A percentile compares a stretch with the other conserved stretches of the same genome.
Evolutionary conservation across 2,888 invertebrate genomes (phyloP).

Genomic region (Mechanitis mazaeus): DNA sequence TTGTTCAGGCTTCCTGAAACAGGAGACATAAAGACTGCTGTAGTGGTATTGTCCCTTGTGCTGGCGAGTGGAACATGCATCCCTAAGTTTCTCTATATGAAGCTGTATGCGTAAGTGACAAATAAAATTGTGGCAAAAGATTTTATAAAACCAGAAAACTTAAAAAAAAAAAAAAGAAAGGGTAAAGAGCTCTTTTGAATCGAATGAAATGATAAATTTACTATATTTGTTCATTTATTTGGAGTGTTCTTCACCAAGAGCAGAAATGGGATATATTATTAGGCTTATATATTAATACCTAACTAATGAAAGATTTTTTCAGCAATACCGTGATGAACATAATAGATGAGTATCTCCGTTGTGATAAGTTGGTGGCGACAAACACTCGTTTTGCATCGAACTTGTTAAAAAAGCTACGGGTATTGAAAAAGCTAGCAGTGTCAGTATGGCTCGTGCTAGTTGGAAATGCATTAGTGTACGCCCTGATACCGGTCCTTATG

Average conservation of each 20-base stretch:
- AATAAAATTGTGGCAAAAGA: too few relatives aligned
- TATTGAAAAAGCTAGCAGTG: conserved; percentile 47
- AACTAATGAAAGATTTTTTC: conserved; percentile 11
- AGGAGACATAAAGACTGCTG: conserved; percentile 36
- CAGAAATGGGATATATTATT: too few relatives aligned
- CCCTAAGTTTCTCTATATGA: conserved; percentile 43
- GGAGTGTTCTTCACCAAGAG: too few relatives aligned
- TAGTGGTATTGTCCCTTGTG: conserved; percentile 41
- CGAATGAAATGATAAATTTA: too few relatives aligned
- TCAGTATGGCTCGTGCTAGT: conserved; percentile 47
- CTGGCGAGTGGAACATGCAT: conserved; percentile 41
- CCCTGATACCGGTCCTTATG: conserved; percentile 35
- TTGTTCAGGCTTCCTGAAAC: conserved; percentile 26
- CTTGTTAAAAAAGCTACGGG: conserved; percentile 35
- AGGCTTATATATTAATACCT: neutral
- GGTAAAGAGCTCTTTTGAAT: too few relatives aligned
- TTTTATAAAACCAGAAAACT: too few relatives aligned
- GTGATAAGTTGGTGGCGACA: conserved; percentile 34
- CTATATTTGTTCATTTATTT: too few relatives aligned
- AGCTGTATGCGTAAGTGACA: conserved; percentile 15
- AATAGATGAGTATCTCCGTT: conserved; percentile 37
- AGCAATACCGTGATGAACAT: conserved; percentile 39
- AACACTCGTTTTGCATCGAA: conserved; percentile 42
- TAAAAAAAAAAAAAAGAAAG: too few relatives aligned
- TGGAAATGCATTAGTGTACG: conserved; percentile 40